Conservation (phyloP, 2,113 vertebrate genomes). For the Thinocorus orbignyianus region DNA sequence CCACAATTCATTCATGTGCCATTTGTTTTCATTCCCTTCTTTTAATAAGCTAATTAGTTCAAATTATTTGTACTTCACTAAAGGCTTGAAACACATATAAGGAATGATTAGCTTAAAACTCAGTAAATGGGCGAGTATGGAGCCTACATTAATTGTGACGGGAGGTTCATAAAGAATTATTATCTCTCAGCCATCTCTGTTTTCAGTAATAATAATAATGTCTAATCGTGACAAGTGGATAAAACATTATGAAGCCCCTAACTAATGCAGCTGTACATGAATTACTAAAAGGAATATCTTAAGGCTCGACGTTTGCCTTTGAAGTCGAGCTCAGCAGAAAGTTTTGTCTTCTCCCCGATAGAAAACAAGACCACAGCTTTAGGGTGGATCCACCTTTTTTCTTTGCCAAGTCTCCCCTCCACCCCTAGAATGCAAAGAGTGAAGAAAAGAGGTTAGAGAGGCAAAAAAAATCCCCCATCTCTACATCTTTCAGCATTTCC, state of each 20-base stretch:
- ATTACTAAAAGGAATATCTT: constrained; percentile 55
- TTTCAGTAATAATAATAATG: constrained; percentile 72
- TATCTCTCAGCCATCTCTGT: constrained; percentile 73
- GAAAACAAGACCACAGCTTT: not conserved
- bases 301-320: constrained; percentile 1
- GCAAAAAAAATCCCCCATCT: accelerated
- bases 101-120: constrained; percentile 75
- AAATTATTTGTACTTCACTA: constrained; percentile 82
- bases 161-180: constrained; percentile 77
- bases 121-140: constrained; percentile 67
- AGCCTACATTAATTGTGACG: constrained; percentile 71
- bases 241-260: constrained; percentile 61
- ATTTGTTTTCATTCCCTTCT: constrained; percentile 79
- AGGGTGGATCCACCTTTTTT: not conserved
- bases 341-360: not conserved
- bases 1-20: constrained; percentile 78
- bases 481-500: not conserved
- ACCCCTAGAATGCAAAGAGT: not conserved
- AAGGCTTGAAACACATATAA: constrained; percentile 77
- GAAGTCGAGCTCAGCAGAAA: constrained; percentile 46
- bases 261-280: constrained; percentile 70
- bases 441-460: not conserved
- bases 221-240: constrained; percentile 73
- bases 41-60: constrained; percentile 82
- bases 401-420: not conserved